A percentile compares a stretch with the other conserved stretches of the same genome.
These are phyloP conservation scores for Zeugodacus cucurbitae DNA, from an alignment of 1,140 invertebrate genomes.

Conservation along the genomic window DNA sequence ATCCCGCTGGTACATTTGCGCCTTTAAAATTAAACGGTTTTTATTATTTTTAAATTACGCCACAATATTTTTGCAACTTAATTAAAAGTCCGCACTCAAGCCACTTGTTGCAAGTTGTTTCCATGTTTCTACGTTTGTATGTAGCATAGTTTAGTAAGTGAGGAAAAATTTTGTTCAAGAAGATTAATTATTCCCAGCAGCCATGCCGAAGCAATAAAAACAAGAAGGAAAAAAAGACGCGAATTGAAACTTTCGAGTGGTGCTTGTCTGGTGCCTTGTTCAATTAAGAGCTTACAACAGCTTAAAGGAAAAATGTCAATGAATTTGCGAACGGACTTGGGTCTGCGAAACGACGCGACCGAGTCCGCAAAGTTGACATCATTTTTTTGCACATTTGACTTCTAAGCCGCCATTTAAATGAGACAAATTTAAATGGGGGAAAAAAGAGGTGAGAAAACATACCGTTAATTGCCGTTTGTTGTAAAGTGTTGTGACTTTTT, in stretches of 20 bases:
- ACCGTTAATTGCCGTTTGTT: no score
- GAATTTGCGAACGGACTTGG: not conserved
- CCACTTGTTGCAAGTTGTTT: slow-evolving; percentile 6
- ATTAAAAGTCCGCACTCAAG: not conserved
- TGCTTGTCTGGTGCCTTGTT: slow-evolving; percentile 22
- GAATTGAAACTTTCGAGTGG: slow-evolving; percentile 28
- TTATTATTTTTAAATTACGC: slow-evolving; percentile 23
- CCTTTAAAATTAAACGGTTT: not conserved
- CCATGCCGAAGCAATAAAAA: not conserved
- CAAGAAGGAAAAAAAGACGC: not conserved
- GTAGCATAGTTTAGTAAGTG: not conserved
- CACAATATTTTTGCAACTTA: slow-evolving; percentile 7
- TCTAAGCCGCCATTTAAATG: no score
- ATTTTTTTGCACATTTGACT: not conserved
- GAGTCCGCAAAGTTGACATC: not conserved
- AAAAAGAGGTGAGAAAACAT: not conserved
- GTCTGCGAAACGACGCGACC: no score
- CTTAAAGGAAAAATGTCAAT: not conserved
- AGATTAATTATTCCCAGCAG: slow-evolving; percentile 25
- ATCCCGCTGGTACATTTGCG: not conserved
- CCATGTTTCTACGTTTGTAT: no score
- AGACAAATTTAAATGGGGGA: no score
- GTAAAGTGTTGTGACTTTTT: no score
- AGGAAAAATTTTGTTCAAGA: not conserved
- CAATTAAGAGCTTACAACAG: not conserved